phyloP scores from a whole-genome alignment of 2,113 vertebrate genomes.

The Candoia aspera region DNA sequence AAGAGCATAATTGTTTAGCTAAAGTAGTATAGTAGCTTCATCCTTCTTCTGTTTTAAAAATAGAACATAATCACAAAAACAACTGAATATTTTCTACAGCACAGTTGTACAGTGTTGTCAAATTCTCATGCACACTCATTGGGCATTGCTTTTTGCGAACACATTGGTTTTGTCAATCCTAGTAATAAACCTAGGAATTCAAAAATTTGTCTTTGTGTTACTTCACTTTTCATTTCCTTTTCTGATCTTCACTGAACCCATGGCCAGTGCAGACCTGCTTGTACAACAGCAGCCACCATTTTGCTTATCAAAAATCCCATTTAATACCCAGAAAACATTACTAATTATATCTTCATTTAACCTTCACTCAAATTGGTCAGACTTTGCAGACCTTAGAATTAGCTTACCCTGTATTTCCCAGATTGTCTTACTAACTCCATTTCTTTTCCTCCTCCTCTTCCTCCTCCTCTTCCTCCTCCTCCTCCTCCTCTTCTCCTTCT shows the following conservation, averaged over 20 bases:
- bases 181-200: conserved; percentile 12
- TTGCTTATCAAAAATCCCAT: background rate
- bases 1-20: background rate
- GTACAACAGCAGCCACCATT: background rate
- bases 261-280: background rate
- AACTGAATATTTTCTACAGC: background rate
- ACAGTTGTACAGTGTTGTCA: background rate
- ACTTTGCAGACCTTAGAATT: background rate
- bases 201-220: background rate
- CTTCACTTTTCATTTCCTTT: conserved; percentile 2
- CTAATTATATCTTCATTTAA: background rate
- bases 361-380: background rate
- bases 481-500: too few relatives aligned
- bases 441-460: background rate
- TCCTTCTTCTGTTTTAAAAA: background rate
- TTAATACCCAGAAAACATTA: background rate
- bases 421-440: background rate
- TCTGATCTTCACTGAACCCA: background rate
- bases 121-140: background rate
- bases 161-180: background rate
- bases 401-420: background rate
- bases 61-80: background rate
- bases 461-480: too few relatives aligned
- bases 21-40: background rate
- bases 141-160: background rate